A percentile compares a stretch with the other conserved stretches of the same genome.
Evolutionary conservation across 2,797 vertebrate genomes (phyloP).

Genomic region (Selene dorsalis): DNA sequence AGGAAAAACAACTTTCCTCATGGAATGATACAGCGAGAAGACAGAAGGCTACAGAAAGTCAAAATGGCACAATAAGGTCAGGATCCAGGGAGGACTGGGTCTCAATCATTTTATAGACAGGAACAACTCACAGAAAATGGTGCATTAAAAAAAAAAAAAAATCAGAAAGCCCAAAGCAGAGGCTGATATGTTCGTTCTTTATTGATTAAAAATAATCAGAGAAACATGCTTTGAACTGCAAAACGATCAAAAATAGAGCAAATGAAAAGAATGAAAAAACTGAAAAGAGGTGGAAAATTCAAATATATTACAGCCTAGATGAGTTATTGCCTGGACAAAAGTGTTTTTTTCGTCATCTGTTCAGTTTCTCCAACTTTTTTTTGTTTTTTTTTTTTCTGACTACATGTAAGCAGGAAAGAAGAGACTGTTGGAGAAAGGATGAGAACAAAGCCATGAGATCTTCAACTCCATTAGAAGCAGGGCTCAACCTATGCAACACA

Average conservation of each 20-base stretch:
- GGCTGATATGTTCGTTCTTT: constrained; percentile 89
- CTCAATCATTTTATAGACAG: not conserved
- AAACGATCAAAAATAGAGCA: constrained; percentile 81
- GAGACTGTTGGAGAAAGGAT: constrained; percentile 39
- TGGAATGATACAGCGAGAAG: not conserved
- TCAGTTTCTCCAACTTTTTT: constrained; percentile 79
- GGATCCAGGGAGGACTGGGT: not conserved
- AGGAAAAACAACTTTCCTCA: not conserved
- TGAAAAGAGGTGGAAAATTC: constrained; percentile 68
- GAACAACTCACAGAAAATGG: not conserved
- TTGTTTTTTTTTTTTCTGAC: constrained; percentile 33
- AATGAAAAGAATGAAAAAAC: constrained; percentile 66
- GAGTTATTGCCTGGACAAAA: constrained; percentile 84
- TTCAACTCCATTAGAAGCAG: constrained; percentile 42
- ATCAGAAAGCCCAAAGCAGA: constrained; percentile 25
- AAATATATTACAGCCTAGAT: constrained; percentile 87
- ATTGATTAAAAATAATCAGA: constrained; percentile 94
- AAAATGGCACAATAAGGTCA: not conserved
- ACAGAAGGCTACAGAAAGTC: not conserved
- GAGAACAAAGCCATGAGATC: constrained; percentile 55
- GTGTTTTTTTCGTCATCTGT: constrained; percentile 76
- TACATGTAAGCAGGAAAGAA: constrained; percentile 60
- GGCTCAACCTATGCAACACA: constrained; percentile 47
- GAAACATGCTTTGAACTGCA: constrained; percentile 93
- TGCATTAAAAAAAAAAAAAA: constrained; percentile 2